These are phyloP conservation scores for Hydrophis major DNA, from an alignment of 2,797 vertebrate genomes.

Conservation along the genomic window DNA sequence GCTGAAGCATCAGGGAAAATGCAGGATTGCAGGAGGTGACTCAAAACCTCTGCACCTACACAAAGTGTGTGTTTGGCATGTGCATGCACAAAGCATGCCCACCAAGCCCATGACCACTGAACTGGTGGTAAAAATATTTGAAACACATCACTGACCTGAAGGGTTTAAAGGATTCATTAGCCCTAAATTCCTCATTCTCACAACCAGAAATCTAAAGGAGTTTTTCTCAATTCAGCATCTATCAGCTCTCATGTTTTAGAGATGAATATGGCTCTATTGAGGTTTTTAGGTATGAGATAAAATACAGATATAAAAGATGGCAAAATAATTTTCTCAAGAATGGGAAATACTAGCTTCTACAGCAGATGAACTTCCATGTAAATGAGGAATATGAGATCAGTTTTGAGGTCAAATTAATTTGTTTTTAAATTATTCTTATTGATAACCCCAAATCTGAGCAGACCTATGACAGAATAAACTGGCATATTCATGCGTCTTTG, in stretches of 20 bases:
- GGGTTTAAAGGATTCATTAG: background rate
- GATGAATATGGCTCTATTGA: background rate
- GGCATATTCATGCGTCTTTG: background rate
- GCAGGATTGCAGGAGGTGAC: too few species aligned
- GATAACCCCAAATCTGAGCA: background rate
- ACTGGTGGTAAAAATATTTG: too few species aligned
- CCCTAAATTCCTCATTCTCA: background rate
- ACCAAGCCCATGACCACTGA: too few species aligned
- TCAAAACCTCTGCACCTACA: too few species aligned
- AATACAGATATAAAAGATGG: background rate
- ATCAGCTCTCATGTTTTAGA: too few species aligned
- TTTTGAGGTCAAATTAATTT: background rate
- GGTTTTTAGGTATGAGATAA: background rate
- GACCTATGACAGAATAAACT: background rate
- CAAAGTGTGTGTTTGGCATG: too few species aligned
- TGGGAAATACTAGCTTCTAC: background rate
- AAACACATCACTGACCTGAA: background rate
- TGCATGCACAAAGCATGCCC: too few species aligned
- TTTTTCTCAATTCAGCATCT: background rate
- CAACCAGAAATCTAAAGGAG: background rate
- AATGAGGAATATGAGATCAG: background rate
- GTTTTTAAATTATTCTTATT: background rate
- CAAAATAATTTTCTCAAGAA: background rate
- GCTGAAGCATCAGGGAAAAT: too few species aligned
- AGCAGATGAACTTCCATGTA: background rate